A percentile compares a stretch with the other conserved stretches of the same genome.
These are phyloP conservation scores for Agonopterix subpropinquella DNA, from an alignment of 2,888 invertebrate genomes.

Conservation along the genomic window DNA sequence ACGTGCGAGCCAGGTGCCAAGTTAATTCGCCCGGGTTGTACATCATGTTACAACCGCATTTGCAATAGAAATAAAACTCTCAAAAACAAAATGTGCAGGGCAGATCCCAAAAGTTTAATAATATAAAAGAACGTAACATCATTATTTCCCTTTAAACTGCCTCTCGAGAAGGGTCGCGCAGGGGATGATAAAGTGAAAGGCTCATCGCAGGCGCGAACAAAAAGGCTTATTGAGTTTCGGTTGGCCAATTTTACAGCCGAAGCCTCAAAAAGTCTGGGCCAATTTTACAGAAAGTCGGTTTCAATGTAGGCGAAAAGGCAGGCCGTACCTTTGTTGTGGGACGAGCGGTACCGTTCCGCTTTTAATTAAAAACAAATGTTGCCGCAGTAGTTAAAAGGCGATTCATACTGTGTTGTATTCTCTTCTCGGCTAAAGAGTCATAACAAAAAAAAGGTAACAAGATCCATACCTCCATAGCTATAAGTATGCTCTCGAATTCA, in stretches of 20 bases:
- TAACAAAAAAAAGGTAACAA: too few species aligned
- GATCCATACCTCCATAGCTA: too few species aligned
- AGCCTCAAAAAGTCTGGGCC: conserved; percentile 23
- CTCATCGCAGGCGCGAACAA: conserved; percentile 41
- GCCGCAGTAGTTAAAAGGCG: conserved; percentile 1
- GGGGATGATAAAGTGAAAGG: conserved; percentile 47
- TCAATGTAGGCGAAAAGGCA: conserved; percentile 7
- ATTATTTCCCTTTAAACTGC: conserved; percentile 51
- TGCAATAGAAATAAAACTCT: too few species aligned
- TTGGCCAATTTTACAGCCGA: conserved; percentile 38
- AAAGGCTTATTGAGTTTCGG: conserved; percentile 55
- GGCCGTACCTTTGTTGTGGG: conserved; percentile 8
- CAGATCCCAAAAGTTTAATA: conserved; percentile 13
- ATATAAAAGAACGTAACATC: conserved; percentile 34
- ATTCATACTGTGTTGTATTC: too few species aligned
- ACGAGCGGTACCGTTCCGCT: conserved; percentile 8
- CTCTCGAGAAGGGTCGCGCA: conserved; percentile 33
- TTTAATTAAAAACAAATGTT: conserved; percentile 19
- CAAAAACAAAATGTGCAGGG: neutral
- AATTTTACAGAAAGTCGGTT: conserved; percentile 25
- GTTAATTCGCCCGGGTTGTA: too few species aligned
- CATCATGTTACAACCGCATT: too few species aligned
- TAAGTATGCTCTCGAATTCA: too few species aligned
- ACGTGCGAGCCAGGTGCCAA: too few species aligned
- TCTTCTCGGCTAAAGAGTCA: too few species aligned